phyloP scores from a whole-genome alignment of 2,797 vertebrate genomes.

The Lycodopsis pacificus region DNA sequence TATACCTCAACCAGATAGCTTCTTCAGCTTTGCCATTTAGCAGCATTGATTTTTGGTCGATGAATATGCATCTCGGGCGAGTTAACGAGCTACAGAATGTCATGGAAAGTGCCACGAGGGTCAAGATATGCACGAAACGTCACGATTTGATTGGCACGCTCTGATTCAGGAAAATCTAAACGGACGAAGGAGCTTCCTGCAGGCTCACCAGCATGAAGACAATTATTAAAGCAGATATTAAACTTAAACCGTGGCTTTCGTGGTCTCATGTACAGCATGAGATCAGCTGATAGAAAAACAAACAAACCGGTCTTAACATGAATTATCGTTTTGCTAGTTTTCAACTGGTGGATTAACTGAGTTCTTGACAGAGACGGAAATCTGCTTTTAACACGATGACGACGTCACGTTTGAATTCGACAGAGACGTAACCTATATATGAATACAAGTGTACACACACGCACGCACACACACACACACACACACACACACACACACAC shows the following conservation, averaged over 20 bases:
- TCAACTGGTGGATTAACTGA: neutral
- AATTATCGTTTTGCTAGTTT: neutral
- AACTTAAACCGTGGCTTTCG: neutral
- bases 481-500: conserved; percentile 22
- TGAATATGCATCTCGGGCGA: neutral
- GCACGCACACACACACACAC: conserved; percentile 14
- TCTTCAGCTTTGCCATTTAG: neutral
- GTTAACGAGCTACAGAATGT: neutral
- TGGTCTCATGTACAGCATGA: neutral
- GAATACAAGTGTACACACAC: conserved; percentile 25
- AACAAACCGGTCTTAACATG: neutral
- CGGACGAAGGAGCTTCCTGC: neutral
- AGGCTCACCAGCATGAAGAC: neutral
- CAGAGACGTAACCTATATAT: conserved; percentile 41
- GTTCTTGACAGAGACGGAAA: conserved; percentile 9
- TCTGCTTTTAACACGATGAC: conserved; percentile 20
- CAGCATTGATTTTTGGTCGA: neutral
- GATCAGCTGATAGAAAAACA: neutral
- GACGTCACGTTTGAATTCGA: conserved; percentile 14
- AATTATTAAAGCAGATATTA: neutral
- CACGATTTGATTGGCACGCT: neutral
- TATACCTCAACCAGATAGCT: neutral
- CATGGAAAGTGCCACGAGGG: neutral
- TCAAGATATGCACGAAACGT: neutral
- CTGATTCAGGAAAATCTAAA: neutral